Base-by-base conservation (phyloP, 2,888 invertebrate species). In the Ennomos erosarius region DNA sequence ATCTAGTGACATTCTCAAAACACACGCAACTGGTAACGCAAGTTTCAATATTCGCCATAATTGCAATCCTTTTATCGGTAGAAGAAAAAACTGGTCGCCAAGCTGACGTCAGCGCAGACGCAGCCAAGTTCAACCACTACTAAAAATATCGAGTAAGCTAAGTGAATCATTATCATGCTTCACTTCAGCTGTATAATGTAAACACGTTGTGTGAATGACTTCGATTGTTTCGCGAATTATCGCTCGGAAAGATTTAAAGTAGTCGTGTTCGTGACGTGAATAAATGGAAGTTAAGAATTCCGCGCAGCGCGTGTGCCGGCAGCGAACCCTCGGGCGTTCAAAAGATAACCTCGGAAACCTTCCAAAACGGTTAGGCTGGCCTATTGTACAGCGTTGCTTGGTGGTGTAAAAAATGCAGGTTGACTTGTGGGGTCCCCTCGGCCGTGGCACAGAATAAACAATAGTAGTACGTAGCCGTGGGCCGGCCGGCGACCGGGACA, bases 341-440 rank as follows among this genome's bases (percentile, higher is more conserved):
- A 80, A 85, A 84, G 78, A 84, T 89, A 90, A 90, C 91, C 91
- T 90, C 88, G 70, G 86, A 90, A 81, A 74, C 64, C 48, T 51
- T 46, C 48, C 10, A 37, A 50, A 82, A 75, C 67, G 44, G 72
- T 79, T 81, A 76, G 44, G 72, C 78, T 81, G 75, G 75, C 71
- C 79, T 75, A 85, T 85, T 87, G 85, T 82, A 79, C 80, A 76
- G 74, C 56, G 79, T 26, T 1, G 6, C 26, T 26, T 26, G 26
- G 26, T 55, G 59, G 42, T 33, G 57, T 84, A 88, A 91, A 90
- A 89, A 90, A 88, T 86, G 86, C 87, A 87, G 85, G 65, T 42
- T 50, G 50, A n/a, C 34, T 40, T 9, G 26, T 37, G 47, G 47
- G 35, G 44, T 33, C 44, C 35, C 26, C 6, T 26, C 26, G 26